Evolutionary conservation across 2,888 invertebrate species (phyloP), one percentile per base, ranked within the genome.

Genomic region (Euspilapteryx auroguttella): DNA sequence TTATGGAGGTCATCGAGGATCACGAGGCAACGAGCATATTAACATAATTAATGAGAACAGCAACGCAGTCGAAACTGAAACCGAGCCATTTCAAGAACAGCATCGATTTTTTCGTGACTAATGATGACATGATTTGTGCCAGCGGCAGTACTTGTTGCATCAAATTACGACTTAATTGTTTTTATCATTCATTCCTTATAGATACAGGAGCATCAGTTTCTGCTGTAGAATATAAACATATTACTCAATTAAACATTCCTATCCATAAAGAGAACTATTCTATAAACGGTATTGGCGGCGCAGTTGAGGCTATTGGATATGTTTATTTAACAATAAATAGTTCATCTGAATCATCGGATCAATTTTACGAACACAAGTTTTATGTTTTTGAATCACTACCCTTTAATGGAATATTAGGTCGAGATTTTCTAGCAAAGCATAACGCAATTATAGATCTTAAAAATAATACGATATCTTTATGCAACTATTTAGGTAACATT

Each of bases 51-150:
- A n/a, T n/a, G n/a, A n/a, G n/a, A n/a, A n/a, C n/a, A n/a, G n/a
- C n/a, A n/a, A n/a, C n/a, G n/a, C n/a, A n/a, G n/a, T n/a, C n/a
- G n/a, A n/a, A n/a, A n/a, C n/a, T n/a, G n/a, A n/a, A n/a, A n/a
- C n/a, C n/a, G n/a, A n/a, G n/a, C n/a, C n/a, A n/a, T n/a, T n/a
- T n/a, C n/a, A n/a, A n/a, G n/a, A n/a, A n/a, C n/a, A n/a, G n/a
- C n/a, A n/a, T n/a, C n/a, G n/a, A n/a, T 24, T 13, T 24, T 24
- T 24, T 24, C 24, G 24, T 24, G 24, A 5, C 24, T 24, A 24
- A n/a, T n/a, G n/a, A n/a, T n/a, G n/a, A 12, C 24, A 9, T 8
- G 3, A 24, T 24, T 12, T 24, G 3, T 4, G 6, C 24, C 4
- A 12, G 8, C 4, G 4, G 12, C 12, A 6, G 12, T 10, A 6